phyloP scores from a whole-genome alignment of 2,888 invertebrate genomes.

The Camptogramma bilineatum region DNA sequence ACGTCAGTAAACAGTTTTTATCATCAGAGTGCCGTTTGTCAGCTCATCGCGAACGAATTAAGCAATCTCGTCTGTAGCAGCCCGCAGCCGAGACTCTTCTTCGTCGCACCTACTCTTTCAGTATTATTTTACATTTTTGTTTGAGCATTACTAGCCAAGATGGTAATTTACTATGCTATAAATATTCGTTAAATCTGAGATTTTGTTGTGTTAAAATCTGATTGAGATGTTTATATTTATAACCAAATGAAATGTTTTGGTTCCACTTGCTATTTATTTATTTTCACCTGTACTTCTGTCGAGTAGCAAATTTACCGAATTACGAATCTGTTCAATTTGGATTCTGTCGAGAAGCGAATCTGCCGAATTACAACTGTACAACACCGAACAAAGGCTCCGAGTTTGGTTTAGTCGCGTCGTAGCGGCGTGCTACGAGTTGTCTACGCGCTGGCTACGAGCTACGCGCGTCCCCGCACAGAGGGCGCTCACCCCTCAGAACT shows the following conservation, averaged over 20 bases:
- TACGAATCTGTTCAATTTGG: no score
- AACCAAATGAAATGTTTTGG: no score
- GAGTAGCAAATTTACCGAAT: no score
- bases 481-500: background rate
- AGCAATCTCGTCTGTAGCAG: conserved; percentile 1
- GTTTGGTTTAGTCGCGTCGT: background rate
- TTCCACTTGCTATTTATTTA: no score
- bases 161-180: no score
- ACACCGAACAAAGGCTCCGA: background rate
- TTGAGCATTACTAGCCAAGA: no score
- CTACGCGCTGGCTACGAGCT: background rate
- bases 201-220: no score
- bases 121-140: background rate
- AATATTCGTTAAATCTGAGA: no score
- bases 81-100: background rate
- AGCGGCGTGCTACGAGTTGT: background rate
- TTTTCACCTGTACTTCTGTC: no score
- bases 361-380: no score
- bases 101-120: background rate
- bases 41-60: conserved; percentile 17
- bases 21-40: conserved; percentile 32
- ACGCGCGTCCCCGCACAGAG: background rate
- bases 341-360: no score
- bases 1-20: conserved; percentile 54
- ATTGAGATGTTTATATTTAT: no score